phyloP scores from a whole-genome alignment of 2,888 invertebrate genomes.

The Allacma fusca region DNA sequence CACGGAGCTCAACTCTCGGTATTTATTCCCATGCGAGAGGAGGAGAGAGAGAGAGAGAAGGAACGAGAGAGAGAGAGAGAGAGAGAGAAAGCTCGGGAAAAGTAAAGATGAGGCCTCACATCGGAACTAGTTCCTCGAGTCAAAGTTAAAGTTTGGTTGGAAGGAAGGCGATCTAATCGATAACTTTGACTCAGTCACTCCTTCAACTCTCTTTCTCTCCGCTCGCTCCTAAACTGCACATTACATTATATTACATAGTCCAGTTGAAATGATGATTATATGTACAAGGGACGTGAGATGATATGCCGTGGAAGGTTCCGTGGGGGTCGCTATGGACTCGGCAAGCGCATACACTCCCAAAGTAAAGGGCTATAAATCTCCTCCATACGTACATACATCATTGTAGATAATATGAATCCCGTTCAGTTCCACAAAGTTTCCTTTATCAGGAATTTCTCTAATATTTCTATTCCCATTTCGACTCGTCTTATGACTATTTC shows the following conservation, averaged over 20 bases:
- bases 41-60: conserved; percentile 13
- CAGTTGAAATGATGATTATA: conserved; percentile 20
- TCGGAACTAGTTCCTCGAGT: conserved; percentile 28
- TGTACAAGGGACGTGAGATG: background rate
- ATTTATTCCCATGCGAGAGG: background rate
- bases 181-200: conserved; percentile 42
- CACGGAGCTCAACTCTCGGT: no score
- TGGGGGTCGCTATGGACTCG: no score
- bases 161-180: conserved; percentile 40
- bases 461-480: no score
- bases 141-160: conserved; percentile 39
- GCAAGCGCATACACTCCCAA: no score
- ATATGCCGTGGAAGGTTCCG: background rate
- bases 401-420: background rate
- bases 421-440: conserved; percentile 6
- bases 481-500: no score
- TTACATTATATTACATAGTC: conserved; percentile 37
- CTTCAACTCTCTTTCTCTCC: conserved; percentile 27
- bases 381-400: background rate
- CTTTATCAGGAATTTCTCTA: conserved; percentile 23
- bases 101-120: conserved; percentile 27
- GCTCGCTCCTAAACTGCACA: conserved; percentile 9
- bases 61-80: conserved; percentile 33
- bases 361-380: no score
- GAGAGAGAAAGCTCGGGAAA: conserved; percentile 5